Evolutionary conservation across 2,888 invertebrate species (phyloP).

Genomic region (Chrysolina oricalcia): DNA sequence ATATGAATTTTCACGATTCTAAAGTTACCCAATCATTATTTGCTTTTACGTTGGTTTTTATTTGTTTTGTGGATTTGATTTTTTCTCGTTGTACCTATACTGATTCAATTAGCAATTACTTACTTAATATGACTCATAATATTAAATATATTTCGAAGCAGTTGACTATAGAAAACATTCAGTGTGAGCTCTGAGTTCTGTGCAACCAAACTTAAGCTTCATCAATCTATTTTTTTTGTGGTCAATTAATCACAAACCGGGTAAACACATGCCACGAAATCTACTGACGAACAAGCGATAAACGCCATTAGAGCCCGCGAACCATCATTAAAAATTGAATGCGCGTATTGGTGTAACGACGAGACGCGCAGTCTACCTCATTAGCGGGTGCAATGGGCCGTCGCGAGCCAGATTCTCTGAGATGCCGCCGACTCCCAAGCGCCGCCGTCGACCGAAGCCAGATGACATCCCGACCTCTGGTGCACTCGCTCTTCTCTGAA

Average conservation of each 20-base stretch:
- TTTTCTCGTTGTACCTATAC: too few relatives aligned
- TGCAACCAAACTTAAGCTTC: too few relatives aligned
- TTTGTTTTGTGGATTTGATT: too few relatives aligned
- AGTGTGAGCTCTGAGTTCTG: too few relatives aligned
- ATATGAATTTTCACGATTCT: too few relatives aligned
- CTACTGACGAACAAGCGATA: not conserved
- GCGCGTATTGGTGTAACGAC: constrained; percentile 32
- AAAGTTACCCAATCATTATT: too few relatives aligned
- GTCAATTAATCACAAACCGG: not conserved
- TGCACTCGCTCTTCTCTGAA: constrained; percentile 22
- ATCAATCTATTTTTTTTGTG: not conserved
- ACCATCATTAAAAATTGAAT: constrained; percentile 39
- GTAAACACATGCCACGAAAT: not conserved
- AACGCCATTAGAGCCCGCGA: constrained; percentile 9
- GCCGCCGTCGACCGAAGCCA: constrained; percentile 20
- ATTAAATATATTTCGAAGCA: too few relatives aligned
- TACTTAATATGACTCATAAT: too few relatives aligned
- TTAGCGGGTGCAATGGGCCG: constrained; percentile 68
- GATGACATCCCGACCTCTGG: constrained; percentile 23
- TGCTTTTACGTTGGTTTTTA: too few relatives aligned
- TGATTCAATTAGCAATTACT: too few relatives aligned
- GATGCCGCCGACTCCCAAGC: constrained; percentile 58
- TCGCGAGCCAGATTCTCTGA: constrained; percentile 55
- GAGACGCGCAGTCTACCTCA: constrained; percentile 68
- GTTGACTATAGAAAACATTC: too few relatives aligned